phyloP scores from a whole-genome alignment of 2,888 invertebrate genomes.

The Xanthorhoe designata region DNA sequence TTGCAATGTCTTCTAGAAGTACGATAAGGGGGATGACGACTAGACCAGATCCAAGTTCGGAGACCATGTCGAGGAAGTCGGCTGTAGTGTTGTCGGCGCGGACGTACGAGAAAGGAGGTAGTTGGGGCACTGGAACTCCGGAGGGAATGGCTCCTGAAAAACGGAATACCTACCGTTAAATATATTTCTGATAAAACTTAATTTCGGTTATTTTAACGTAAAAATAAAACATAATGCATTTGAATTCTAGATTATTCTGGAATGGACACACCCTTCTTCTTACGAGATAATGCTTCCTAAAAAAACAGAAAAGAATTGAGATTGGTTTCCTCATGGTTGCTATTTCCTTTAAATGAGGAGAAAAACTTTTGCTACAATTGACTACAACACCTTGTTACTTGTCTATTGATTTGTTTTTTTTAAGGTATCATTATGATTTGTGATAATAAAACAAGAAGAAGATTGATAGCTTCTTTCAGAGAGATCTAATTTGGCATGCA shows the following conservation, averaged over 20 bases:
- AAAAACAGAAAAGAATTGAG: too few species aligned
- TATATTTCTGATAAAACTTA: not conserved
- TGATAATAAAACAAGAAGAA: not conserved
- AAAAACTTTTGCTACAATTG: too few species aligned
- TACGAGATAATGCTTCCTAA: too few species aligned
- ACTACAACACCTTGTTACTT: too few species aligned
- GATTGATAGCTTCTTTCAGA: not conserved
- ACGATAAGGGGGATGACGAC: constrained; percentile 95
- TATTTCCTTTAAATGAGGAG: too few species aligned
- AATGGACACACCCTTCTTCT: too few species aligned
- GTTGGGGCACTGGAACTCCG: constrained; percentile 88
- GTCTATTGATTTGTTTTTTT: too few species aligned
- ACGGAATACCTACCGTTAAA: constrained; percentile 9
- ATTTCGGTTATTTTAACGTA: too few species aligned
- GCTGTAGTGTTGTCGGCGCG: constrained; percentile 86
- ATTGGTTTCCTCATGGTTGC: too few species aligned
- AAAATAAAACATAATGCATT: too few species aligned
- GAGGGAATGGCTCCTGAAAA: constrained; percentile 88
- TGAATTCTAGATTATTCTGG: too few species aligned
- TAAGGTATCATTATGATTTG: not conserved
- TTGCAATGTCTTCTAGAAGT: constrained; percentile 95
- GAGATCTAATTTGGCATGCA: not conserved
- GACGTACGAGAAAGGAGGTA: constrained; percentile 88
- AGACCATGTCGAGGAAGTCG: constrained; percentile 89
- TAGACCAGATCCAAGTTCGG: constrained; percentile 93